These are phyloP conservation scores for Rotaria socialis DNA, from an alignment of 2,888 invertebrate genomes.

Conservation along the genomic window DNA sequence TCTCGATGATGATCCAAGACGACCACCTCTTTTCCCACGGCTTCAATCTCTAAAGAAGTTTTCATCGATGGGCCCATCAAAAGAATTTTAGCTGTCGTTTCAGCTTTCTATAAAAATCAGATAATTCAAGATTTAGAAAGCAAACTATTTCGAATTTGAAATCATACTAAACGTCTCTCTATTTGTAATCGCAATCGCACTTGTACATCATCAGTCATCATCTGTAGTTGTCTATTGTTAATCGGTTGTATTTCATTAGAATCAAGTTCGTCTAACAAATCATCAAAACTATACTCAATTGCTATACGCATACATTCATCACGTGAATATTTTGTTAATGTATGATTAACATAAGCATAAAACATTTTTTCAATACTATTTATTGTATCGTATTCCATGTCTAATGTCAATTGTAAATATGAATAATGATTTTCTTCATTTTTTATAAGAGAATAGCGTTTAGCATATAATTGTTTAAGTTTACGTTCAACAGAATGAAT, in stretches of 20 bases:
- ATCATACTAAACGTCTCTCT: background rate
- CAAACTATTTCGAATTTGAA: background rate
- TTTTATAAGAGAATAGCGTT: background rate
- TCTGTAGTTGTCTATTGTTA: background rate
- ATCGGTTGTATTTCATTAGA: background rate
- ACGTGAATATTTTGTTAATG: background rate
- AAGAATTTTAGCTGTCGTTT: background rate
- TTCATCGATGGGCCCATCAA: background rate
- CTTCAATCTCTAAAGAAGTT: background rate
- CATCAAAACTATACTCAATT: constrained; percentile 11
- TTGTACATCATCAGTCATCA: background rate
- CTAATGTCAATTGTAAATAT: background rate
- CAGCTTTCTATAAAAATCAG: background rate
- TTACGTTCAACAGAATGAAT: background rate
- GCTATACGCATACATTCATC: constrained; percentile 28
- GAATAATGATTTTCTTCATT: background rate
- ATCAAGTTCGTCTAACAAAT: constrained; percentile 1
- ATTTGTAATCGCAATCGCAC: constrained; percentile 9
- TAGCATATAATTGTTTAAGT: background rate
- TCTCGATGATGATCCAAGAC: background rate
- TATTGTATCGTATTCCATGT: background rate
- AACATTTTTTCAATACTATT: background rate
- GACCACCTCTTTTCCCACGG: background rate
- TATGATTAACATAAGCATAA: background rate
- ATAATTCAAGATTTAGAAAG: background rate